Percentiles rank a stretch among this genome's conserved stretches.
These are phyloP conservation scores for Alces alces DNA, from an alignment of 2,113 vertebrate genomes.

Conservation along the genomic window DNA sequence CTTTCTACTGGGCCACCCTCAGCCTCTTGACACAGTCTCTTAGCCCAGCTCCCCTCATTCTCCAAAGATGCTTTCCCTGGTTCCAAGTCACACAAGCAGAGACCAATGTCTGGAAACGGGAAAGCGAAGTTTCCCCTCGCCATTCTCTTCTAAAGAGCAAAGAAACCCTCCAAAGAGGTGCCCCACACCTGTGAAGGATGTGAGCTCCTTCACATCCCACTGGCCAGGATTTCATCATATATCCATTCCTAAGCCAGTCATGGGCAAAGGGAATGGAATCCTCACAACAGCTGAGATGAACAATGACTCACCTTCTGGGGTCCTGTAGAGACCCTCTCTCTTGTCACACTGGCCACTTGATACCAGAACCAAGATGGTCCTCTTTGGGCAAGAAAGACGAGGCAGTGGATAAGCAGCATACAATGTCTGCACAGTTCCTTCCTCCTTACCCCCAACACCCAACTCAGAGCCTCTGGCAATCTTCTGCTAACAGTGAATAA, in stretches of 20 bases:
- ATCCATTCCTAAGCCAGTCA: not conserved
- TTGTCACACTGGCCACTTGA: not conserved
- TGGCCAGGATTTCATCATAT: not conserved
- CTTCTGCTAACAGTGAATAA: not conserved
- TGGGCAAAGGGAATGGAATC: not conserved
- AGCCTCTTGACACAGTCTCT: not conserved
- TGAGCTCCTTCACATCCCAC: not conserved
- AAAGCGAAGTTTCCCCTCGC: not conserved
- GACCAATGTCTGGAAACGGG: not conserved
- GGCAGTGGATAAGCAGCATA: accelerated
- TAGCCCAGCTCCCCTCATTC: not conserved
- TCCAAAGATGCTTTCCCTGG: not conserved
- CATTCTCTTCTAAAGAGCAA: not conserved
- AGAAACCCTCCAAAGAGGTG: not conserved
- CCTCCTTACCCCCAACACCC: not conserved
- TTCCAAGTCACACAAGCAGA: not conserved
- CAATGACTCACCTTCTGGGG: not conserved
- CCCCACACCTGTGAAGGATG: not conserved
- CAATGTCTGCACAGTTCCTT: accelerated
- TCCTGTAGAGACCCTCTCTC: not conserved
- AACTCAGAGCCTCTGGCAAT: not conserved
- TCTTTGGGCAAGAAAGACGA: not conserved
- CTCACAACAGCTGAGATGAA: not conserved
- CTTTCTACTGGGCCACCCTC: not conserved
- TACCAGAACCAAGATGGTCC: not conserved